phyloP scores from a whole-genome alignment of 2,113 vertebrate genomes.

The Struthidea cinerea region DNA sequence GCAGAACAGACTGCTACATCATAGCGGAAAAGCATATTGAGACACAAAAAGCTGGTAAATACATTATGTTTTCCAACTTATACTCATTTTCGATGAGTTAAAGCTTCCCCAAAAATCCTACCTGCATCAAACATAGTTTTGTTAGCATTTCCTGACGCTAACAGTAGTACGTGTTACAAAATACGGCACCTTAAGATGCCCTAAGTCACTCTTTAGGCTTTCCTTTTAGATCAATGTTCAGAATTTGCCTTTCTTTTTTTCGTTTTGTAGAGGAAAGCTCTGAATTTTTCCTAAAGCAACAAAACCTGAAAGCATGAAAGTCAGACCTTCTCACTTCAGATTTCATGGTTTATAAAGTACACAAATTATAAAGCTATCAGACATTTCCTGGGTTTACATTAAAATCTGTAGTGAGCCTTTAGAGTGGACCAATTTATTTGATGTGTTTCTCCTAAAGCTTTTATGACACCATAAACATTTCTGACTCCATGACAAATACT shows the following conservation, averaged over 20 bases:
- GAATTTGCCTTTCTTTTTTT: too few species aligned
- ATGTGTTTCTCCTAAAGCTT: constrained; percentile 30
- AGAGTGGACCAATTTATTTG: constrained; percentile 27
- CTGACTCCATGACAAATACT: constrained; percentile 19
- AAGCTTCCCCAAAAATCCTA: neutral
- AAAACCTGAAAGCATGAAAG: neutral
- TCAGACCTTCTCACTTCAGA: neutral
- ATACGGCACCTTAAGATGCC: neutral
- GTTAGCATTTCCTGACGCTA: rapidly evolving
- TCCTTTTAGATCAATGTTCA: neutral
- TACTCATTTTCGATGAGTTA: neutral
- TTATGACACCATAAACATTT: constrained; percentile 48
- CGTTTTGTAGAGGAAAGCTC: neutral
- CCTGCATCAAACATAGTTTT: neutral
- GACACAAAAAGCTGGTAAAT: neutral
- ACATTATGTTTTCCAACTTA: neutral
- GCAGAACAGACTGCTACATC: neutral
- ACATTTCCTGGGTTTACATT: neutral
- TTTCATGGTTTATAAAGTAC: neutral
- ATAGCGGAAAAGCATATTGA: neutral
- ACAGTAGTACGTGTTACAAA: neutral
- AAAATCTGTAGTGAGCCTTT: neutral
- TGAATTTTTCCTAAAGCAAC: neutral
- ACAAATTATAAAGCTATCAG: constrained; percentile 27
- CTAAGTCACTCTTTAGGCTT: neutral